Conservation (phyloP, 2,888 invertebrate genomes). For the Trisateles emortualis region DNA sequence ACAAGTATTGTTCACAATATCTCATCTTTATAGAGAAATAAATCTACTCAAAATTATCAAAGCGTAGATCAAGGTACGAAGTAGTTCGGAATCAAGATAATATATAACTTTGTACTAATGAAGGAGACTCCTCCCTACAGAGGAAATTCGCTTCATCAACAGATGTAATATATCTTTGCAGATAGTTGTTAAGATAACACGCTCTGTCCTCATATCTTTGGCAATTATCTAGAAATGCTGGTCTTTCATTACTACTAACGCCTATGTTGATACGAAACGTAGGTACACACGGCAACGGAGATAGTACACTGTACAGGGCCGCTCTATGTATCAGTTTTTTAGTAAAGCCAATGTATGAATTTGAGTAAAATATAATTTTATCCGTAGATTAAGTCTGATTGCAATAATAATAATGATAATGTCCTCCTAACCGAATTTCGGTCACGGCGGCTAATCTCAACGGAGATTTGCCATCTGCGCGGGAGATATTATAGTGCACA, state of each 20-base stretch:
- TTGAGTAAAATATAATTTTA: too few relatives aligned
- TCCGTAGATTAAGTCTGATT: too few relatives aligned
- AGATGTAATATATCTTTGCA: constrained; percentile 46
- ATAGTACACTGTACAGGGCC: too few relatives aligned
- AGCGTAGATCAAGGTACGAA: constrained; percentile 3
- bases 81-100: constrained; percentile 53
- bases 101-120: constrained; percentile 61
- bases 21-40: background rate
- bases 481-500: too few relatives aligned
- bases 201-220: constrained; percentile 55
- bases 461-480: too few relatives aligned
- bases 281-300: constrained; percentile 9
- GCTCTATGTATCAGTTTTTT: too few relatives aligned
- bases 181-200: constrained; percentile 56
- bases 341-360: too few relatives aligned
- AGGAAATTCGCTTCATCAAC: constrained; percentile 38
- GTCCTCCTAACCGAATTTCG: too few relatives aligned
- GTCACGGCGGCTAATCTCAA: too few relatives aligned
- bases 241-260: constrained; percentile 56
- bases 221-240: constrained; percentile 61
- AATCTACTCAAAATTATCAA: constrained; percentile 6
- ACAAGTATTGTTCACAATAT: background rate
- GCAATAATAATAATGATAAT: too few relatives aligned
- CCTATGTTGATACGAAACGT: constrained; percentile 40
- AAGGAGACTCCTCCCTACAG: constrained; percentile 38